Percentiles rank a stretch among this genome's conserved stretches.
These are phyloP conservation scores for Diloba caeruleocephala DNA, from an alignment of 2,888 invertebrate genomes.

Conservation along the genomic window DNA sequence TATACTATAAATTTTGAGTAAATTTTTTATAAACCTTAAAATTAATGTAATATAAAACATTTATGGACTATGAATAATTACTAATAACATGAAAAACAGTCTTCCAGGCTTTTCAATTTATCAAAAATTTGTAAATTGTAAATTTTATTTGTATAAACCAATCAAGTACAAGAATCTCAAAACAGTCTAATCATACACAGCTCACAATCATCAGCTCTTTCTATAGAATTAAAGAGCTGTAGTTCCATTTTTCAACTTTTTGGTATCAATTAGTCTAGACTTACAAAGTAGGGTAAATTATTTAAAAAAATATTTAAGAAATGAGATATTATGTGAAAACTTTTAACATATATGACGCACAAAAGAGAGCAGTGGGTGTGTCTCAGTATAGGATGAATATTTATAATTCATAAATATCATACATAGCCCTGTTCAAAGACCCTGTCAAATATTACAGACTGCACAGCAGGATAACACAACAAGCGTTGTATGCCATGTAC, in stretches of 20 bases:
- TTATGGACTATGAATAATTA: conserved; percentile 85
- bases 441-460: conserved; percentile 38
- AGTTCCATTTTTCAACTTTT: conserved; percentile 65
- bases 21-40: conserved; percentile 78
- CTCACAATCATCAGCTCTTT: conserved; percentile 63
- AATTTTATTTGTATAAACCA: conserved; percentile 80
- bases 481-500: background rate
- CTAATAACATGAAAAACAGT: conserved; percentile 86
- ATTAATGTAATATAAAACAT: conserved; percentile 84
- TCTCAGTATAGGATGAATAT: conserved; percentile 16
- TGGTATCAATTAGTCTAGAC: conserved; percentile 69
- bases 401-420: conserved; percentile 21
- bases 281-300: conserved; percentile 54
- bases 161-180: conserved; percentile 82
- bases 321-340: conserved; percentile 38
- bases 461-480: conserved; percentile 10
- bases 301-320: conserved; percentile 34
- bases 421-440: conserved; percentile 44
- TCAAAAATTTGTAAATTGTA: conserved; percentile 88
- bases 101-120: conserved; percentile 85
- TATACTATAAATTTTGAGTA: conserved; percentile 69
- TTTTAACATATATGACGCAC: conserved; percentile 37
- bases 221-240: conserved; percentile 54
- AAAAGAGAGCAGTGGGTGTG: conserved; percentile 28
- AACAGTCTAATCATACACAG: conserved; percentile 72